Base-by-base conservation (phyloP, 2,888 invertebrate species). In the Oscheius sp. region DNA sequence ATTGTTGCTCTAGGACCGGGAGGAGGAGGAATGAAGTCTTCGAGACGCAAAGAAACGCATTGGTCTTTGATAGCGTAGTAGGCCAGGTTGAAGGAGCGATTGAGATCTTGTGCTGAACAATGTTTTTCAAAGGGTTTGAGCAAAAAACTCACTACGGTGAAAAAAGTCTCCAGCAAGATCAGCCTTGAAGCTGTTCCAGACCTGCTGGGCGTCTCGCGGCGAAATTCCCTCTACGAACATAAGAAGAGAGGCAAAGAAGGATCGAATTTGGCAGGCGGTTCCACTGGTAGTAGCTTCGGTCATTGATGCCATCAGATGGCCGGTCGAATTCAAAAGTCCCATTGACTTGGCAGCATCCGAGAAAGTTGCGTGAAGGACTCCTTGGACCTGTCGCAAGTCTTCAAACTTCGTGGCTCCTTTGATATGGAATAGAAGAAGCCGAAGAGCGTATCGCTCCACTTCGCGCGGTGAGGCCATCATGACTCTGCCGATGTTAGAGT, bases 1-100 rank as follows among this genome's bases (percentile, higher is more conserved):
- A 32, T 42, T 5, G 63, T n/a, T n/a, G 71, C 48, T 2, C 21
- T 57, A 73, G 77, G 62, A 21, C 21, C 21, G 21, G 21, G 21
- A 0, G 21, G 21, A 21, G 21, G 21, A 21, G 21, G 21, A 21
- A 21, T 21, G 21, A 21, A 21, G 21, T 21, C 21, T 21, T 21
- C 21, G 0, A 21, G 21, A 21, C 21, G 21, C 21, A 21, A 21
- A 21, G 21, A 21, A 21, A 21, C 21, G 21, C 21, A 21, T 21
- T 21, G 21, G 21, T 21, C 21, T 21, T 21, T 21, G 21, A 21
- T 21, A 21, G 21, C 21, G 21, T 21, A 21, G 21, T 21, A 21
- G 21, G 21, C 21, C 21, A 21, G 21, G 21, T 21, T 21, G 21
- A 21, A 21, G 21, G 21, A 21, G 21, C 21, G 21, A 21, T 21